Evolutionary conservation across 2,797 vertebrate species (phyloP).

Genomic region (Pseudocheirus occidentalis): DNA sequence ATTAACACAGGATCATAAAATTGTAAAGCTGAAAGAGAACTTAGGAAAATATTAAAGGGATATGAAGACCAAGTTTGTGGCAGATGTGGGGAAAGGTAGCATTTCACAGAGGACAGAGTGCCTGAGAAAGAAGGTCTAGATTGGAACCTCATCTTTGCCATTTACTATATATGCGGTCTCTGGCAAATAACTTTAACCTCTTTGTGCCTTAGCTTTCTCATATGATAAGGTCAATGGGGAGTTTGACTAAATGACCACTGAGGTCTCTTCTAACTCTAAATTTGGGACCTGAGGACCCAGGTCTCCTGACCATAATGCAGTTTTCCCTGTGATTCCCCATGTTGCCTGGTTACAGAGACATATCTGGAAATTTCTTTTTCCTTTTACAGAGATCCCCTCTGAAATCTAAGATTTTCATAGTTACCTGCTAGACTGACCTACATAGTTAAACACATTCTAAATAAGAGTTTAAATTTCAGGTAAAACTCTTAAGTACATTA

Average conservation of each 20-base stretch:
- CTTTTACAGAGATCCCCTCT: not conserved
- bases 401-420: constrained; percentile 2
- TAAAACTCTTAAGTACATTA: too few relatives aligned
- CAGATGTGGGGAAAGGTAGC: not conserved
- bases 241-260: too few relatives aligned
- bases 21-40: not conserved
- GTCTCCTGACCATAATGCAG: not conserved
- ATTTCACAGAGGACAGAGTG: not conserved
- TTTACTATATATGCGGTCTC: too few relatives aligned
- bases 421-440: not conserved
- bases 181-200: too few relatives aligned
- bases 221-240: too few relatives aligned
- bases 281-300: not conserved
- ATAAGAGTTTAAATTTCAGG: constrained; percentile 3
- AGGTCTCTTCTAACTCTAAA: too few relatives aligned
- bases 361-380: not conserved
- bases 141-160: not conserved
- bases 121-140: not conserved
- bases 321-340: not conserved
- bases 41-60: not conserved
- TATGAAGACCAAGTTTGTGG: not conserved
- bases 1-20: not conserved
- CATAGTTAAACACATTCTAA: constrained; percentile 5
- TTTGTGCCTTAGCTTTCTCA: too few relatives aligned
- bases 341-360: constrained; percentile 5